phyloP scores from a whole-genome alignment of 2,797 vertebrate genomes.

The Lycodopsis pacificus region DNA sequence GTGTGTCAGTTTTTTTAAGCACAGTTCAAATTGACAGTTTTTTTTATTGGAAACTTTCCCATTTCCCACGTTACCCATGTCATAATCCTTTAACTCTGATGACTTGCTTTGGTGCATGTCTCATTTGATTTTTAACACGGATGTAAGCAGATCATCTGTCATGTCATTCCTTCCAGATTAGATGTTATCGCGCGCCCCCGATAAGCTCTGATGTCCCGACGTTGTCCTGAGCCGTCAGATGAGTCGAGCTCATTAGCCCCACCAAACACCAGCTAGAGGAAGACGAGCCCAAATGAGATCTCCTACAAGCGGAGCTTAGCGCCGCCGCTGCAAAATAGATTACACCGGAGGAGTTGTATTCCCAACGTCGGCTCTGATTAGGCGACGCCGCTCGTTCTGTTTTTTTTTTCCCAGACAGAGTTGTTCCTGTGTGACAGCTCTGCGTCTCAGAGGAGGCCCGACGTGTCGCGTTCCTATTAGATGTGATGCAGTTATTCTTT shows the following conservation, averaged over 20 bases:
- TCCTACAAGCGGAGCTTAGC: constrained; percentile 64
- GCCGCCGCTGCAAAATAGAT: constrained; percentile 61
- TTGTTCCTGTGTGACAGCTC: constrained; percentile 60
- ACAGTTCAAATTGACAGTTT: neutral
- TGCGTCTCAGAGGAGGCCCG: constrained; percentile 59
- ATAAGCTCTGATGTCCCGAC: constrained; percentile 57
- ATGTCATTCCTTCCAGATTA: constrained; percentile 24
- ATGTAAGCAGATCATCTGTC: constrained; percentile 30
- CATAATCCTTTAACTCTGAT: constrained; percentile 14
- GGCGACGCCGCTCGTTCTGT: constrained; percentile 46
- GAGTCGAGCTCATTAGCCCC: constrained; percentile 69
- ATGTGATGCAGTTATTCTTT: constrained; percentile 80
- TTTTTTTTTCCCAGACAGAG: constrained; percentile 51
- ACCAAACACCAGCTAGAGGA: constrained; percentile 55
- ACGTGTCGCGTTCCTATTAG: constrained; percentile 74
- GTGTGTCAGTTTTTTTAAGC: neutral
- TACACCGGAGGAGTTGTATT: constrained; percentile 67
- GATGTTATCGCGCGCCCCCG: constrained; percentile 30
- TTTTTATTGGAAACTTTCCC: neutral
- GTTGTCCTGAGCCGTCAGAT: constrained; percentile 56
- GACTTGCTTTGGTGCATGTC: neutral
- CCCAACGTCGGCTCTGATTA: constrained; percentile 74
- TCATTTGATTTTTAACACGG: constrained; percentile 18
- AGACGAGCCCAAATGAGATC: constrained; percentile 72
- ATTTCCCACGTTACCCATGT: neutral